Percentiles rank a stretch among this genome's conserved stretches.
These are phyloP conservation scores for Eclectus roratus DNA, from an alignment of 2,113 vertebrate species.

Conservation along the genomic window DNA sequence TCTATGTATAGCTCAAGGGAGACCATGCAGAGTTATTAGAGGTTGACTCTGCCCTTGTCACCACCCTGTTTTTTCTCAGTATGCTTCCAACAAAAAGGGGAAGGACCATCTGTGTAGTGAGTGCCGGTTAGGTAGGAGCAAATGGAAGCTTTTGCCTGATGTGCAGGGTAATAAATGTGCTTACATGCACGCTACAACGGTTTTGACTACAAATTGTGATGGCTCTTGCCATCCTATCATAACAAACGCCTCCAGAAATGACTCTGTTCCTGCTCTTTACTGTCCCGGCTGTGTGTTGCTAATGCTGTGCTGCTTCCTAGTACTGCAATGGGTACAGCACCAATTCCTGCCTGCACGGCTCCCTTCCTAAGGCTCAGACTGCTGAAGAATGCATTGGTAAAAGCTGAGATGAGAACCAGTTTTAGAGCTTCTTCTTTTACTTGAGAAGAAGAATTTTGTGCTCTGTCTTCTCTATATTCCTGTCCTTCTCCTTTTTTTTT, in stretches of 20 bases:
- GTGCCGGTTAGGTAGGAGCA: fast-evolving
- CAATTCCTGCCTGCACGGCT: not conserved
- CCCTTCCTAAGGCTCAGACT: not conserved
- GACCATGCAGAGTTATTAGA: too few species aligned
- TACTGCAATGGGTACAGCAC: too few species aligned
- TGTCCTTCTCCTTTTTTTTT: not conserved
- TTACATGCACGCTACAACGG: too few species aligned
- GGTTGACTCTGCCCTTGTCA: not conserved
- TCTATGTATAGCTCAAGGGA: not conserved
- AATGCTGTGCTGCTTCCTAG: not conserved
- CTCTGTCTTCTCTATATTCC: not conserved
- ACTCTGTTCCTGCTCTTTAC: fast-evolving
- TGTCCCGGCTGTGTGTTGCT: not conserved
- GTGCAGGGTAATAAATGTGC: not conserved
- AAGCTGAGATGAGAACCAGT: not conserved
- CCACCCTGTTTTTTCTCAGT: not conserved
- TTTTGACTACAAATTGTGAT: not conserved
- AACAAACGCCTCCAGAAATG: fast-evolving
- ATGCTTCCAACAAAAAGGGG: too few species aligned
- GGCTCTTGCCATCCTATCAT: not conserved
- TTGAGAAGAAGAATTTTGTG: not conserved
- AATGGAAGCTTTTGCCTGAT: too few species aligned
- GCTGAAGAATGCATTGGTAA: not conserved
- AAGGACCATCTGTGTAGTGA: not conserved
- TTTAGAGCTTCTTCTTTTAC: not conserved